Evolutionary conservation across 2,797 vertebrate genomes (phyloP).

Genomic region (Cyclopterus lumpus): DNA sequence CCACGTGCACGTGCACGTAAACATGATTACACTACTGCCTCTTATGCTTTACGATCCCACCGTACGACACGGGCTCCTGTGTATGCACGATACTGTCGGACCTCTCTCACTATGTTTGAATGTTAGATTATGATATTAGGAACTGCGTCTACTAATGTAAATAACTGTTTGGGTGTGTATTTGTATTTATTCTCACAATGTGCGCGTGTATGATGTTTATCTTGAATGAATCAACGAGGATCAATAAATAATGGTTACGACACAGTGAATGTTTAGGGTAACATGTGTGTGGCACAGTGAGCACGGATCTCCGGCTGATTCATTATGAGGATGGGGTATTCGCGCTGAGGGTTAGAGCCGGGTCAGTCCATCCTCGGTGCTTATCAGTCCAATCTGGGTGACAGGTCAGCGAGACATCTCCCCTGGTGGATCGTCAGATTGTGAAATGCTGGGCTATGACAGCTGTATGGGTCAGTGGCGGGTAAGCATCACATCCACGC

Average conservation of each 20-base stretch:
- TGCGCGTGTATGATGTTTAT: conserved; percentile 62
- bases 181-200: conserved; percentile 77
- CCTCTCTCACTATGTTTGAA: conserved; percentile 50
- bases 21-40: conserved; percentile 44
- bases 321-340: conserved; percentile 30
- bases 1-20: conserved; percentile 43
- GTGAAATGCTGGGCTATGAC: conserved; percentile 67
- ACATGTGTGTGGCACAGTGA: background rate
- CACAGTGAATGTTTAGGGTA: conserved; percentile 3
- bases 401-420: conserved; percentile 68
- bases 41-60: conserved; percentile 42
- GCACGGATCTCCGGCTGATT: background rate
- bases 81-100: conserved; percentile 43
- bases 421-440: conserved; percentile 64
- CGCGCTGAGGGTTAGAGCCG: conserved; percentile 52
- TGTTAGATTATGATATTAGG: conserved; percentile 53
- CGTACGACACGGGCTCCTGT: conserved; percentile 35
- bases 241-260: conserved; percentile 67
- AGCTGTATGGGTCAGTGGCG: conserved; percentile 76
- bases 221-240: conserved; percentile 45
- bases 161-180: conserved; percentile 65
- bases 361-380: conserved; percentile 71
- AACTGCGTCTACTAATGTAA: conserved; percentile 64
- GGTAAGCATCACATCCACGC: conserved; percentile 77
- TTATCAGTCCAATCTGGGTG: conserved; percentile 71